Conservation (phyloP, 23 tunicate genomes). For the Halocynthia roretzi region DNA sequence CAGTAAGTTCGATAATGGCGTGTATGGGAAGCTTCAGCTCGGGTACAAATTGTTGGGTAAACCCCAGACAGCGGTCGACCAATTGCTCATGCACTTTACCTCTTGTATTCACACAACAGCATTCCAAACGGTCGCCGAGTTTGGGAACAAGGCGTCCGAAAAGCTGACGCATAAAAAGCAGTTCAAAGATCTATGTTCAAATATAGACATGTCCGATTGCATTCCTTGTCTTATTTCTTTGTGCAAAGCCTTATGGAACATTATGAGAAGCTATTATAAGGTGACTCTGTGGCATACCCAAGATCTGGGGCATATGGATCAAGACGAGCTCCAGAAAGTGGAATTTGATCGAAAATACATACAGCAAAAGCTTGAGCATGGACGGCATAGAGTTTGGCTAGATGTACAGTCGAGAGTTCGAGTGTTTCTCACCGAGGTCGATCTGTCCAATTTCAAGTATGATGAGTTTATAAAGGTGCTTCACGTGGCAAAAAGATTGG, state of each 20-base stretch:
- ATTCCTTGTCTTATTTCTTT: conserved; percentile 66
- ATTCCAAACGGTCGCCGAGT: conserved; percentile 45
- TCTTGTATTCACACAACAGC: conserved; percentile 81
- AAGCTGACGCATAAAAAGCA: conserved; percentile 43
- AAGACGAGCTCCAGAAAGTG: conserved; percentile 10
- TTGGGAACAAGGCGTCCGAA: conserved; percentile 17
- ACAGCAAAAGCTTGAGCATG: conserved; percentile 49
- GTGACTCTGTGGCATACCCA: conserved; percentile 55
- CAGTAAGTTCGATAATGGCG: conserved; percentile 33
- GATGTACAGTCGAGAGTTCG: conserved; percentile 74
- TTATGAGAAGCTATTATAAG: conserved; percentile 68
- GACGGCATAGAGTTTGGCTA: conserved; percentile 76
- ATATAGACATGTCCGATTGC: conserved; percentile 21
- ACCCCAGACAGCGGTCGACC: conserved; percentile 76
- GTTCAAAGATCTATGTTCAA: conserved; percentile 56
- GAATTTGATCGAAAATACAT: conserved; percentile 35
- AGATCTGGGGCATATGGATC: conserved; percentile 9
- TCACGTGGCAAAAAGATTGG: conserved; percentile 70
- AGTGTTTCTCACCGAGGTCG: conserved; percentile 35
- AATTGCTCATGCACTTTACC: conserved; percentile 87
- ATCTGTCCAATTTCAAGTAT: conserved; percentile 50
- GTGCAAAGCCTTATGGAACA: conserved; percentile 63
- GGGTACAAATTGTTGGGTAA: conserved; percentile 78
- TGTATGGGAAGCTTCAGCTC: conserved; percentile 47
- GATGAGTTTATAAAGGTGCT: conserved; percentile 64